phyloP scores from a whole-genome alignment of 2,888 invertebrate species.

The Amiota minor region DNA sequence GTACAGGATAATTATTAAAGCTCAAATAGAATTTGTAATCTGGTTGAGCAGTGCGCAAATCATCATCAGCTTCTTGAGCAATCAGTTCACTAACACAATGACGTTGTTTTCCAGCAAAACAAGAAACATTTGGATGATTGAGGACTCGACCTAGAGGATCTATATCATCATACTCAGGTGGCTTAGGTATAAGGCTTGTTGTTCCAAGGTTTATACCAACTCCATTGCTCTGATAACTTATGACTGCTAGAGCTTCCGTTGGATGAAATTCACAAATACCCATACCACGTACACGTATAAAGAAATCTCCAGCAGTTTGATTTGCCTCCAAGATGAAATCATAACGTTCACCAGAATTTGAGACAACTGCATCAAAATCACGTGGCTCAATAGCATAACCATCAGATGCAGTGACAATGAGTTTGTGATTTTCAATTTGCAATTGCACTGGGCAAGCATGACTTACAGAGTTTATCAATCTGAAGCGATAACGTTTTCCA shows the following conservation, averaged over 20 bases:
- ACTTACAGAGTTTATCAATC: slow-evolving; percentile 69
- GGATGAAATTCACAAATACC: slow-evolving; percentile 52
- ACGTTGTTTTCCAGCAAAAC: slow-evolving; percentile 41
- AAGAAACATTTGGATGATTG: slow-evolving; percentile 59
- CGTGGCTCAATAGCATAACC: slow-evolving; percentile 61
- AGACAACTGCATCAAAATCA: slow-evolving; percentile 58
- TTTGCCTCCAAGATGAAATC: slow-evolving; percentile 74
- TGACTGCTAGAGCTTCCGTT: slow-evolving; percentile 58
- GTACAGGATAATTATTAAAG: slow-evolving; percentile 55
- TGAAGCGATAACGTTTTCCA: slow-evolving; percentile 69
- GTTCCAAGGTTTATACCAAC: not conserved
- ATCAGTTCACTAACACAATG: slow-evolving; percentile 53
- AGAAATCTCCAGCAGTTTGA: slow-evolving; percentile 65
- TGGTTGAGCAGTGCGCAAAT: slow-evolving; percentile 47
- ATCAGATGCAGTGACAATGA: slow-evolving; percentile 70
- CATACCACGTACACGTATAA: slow-evolving; percentile 55
- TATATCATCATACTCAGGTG: slow-evolving; percentile 43
- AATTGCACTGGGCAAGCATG: slow-evolving; percentile 68
- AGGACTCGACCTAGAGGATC: slow-evolving; percentile 48
- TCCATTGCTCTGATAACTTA: slow-evolving; percentile 49
- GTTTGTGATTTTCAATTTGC: slow-evolving; percentile 65
- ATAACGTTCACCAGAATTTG: slow-evolving; percentile 75
- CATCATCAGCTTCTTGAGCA: slow-evolving; percentile 43
- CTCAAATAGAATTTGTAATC: slow-evolving; percentile 58
- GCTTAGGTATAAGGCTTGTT: slow-evolving; percentile 34